Evolutionary conservation across 2,113 vertebrate species (phyloP).

Genomic region (Myotis lucifugus): DNA sequence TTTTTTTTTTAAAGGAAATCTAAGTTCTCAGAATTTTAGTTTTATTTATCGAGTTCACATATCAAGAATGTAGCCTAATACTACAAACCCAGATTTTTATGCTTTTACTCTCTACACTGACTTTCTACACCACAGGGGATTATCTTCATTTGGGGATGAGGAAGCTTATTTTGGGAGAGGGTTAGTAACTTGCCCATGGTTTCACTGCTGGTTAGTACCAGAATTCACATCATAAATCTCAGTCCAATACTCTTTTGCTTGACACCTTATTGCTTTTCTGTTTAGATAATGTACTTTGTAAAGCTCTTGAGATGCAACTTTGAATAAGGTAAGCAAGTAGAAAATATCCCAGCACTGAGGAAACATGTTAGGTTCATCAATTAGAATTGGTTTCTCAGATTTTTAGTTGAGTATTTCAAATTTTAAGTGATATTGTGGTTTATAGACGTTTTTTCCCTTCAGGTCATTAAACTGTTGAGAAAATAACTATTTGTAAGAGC

Average conservation of each 20-base stretch:
- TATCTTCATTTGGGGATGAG: neutral
- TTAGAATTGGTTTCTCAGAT: neutral
- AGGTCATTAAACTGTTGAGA: neutral
- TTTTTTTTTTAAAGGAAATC: neutral
- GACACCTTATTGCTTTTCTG: neutral
- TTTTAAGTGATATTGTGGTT: conserved; percentile 27
- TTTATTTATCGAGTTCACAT: neutral
- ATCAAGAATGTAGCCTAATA: neutral
- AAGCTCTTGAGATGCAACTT: neutral
- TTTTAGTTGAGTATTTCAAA: neutral
- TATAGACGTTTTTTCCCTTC: neutral
- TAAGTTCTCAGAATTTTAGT: conserved; percentile 5
- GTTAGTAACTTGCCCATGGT: neutral
- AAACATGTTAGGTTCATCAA: neutral
- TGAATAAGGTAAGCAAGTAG: neutral
- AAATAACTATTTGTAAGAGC: neutral
- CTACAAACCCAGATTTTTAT: neutral
- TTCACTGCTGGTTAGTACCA: neutral
- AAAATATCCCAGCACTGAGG: neutral
- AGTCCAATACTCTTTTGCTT: neutral
- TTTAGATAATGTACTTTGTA: conserved; percentile 1
- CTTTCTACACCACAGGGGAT: neutral
- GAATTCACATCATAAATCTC: neutral
- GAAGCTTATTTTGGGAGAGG: neutral
- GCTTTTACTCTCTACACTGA: neutral